Conservation (phyloP, 2,888 invertebrate species). For the Oscheius sp. region DNA sequence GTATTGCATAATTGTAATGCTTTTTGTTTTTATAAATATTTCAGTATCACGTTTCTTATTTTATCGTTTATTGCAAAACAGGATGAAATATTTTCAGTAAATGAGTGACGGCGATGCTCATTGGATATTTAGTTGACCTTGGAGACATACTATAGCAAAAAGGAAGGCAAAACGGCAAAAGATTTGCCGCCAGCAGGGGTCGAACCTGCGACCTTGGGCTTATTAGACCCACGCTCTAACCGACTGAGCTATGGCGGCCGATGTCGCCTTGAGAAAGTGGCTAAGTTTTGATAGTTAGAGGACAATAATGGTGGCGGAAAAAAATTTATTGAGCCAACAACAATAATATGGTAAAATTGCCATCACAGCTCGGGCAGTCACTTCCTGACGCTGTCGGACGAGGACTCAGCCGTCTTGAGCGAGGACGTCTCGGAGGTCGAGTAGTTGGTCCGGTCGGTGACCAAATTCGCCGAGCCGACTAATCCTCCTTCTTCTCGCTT, state of each 20-base stretch:
- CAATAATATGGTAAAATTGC: background rate
- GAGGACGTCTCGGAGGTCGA: background rate
- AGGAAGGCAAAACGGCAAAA: too few relatives aligned
- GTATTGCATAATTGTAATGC: too few relatives aligned
- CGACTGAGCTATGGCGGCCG: constrained; percentile 72
- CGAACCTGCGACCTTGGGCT: constrained; percentile 73
- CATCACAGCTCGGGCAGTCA: background rate
- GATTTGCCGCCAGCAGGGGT: constrained; percentile 72
- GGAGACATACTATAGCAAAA: too few relatives aligned
- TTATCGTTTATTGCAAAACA: too few relatives aligned
- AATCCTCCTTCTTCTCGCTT: background rate
- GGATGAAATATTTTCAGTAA: too few relatives aligned
- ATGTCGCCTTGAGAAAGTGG: too few relatives aligned
- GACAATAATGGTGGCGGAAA: too few relatives aligned
- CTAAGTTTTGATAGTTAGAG: too few relatives aligned
- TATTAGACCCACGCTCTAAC: constrained; percentile 73
- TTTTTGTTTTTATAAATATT: too few relatives aligned
- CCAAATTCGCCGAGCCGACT: background rate
- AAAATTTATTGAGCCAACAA: constrained; percentile 9
- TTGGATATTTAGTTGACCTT: too few relatives aligned
- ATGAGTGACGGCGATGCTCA: too few relatives aligned
- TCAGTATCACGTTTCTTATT: too few relatives aligned
- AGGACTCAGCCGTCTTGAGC: background rate
- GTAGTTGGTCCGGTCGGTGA: background rate
- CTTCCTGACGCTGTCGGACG: background rate